Conservation (phyloP, 2,888 invertebrate species). For the Oscheius myriophilus region DNA sequence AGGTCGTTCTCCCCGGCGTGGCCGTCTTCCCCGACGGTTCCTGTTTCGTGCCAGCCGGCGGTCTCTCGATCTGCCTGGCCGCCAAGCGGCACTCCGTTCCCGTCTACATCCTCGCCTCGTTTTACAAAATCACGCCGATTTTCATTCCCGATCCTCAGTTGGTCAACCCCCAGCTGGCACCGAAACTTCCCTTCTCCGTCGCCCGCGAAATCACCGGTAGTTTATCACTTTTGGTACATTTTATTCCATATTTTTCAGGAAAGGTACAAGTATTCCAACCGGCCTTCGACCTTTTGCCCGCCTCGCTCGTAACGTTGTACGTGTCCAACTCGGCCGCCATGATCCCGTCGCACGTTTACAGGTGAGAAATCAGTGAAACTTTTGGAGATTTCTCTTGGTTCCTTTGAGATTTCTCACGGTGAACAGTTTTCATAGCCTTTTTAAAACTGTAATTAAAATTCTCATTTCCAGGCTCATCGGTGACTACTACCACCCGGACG, state of each 20-base stretch:
- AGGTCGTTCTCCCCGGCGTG: conserved; percentile 57
- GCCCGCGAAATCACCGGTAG: conserved; percentile 31
- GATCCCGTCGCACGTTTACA: conserved; percentile 54
- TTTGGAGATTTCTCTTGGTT: conserved; percentile 2
- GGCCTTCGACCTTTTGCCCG: conserved; percentile 56
- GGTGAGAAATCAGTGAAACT: too few relatives aligned
- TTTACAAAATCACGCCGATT: conserved; percentile 58
- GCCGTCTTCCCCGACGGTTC: conserved; percentile 65
- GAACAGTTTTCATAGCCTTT: background rate
- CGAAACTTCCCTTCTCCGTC: conserved; percentile 25
- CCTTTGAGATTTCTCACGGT: background rate
- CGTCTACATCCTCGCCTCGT: conserved; percentile 58
- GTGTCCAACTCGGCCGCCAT: conserved; percentile 56
- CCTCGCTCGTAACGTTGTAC: conserved; percentile 56
- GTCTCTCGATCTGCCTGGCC: conserved; percentile 56
- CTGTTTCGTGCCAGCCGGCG: conserved; percentile 61
- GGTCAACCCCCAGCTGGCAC: conserved; percentile 30
- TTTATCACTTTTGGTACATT: background rate
- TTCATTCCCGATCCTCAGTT: conserved; percentile 42
- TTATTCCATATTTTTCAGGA: conserved; percentile 31
- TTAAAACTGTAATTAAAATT: background rate
- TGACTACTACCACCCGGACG: conserved; percentile 61
- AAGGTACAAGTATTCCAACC: conserved; percentile 51
- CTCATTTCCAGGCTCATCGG: conserved; percentile 46
- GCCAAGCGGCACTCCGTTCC: conserved; percentile 64